Percentiles rank a stretch among this genome's conserved stretches.
Evolutionary conservation across 2,113 vertebrate species (phyloP).

Genomic region (Equus quagga): DNA sequence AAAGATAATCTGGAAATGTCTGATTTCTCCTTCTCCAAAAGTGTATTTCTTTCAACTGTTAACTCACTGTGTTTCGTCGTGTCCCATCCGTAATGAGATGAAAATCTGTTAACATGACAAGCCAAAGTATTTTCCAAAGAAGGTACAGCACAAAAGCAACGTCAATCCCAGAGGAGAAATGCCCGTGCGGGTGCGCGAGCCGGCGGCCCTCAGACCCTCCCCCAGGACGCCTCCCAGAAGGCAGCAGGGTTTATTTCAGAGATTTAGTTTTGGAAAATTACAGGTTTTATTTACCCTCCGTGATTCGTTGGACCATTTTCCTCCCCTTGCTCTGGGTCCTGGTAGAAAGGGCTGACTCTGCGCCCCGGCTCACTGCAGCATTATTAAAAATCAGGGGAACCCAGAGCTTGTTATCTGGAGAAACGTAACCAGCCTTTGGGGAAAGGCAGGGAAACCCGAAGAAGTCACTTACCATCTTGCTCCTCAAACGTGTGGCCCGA

Average conservation of each 20-base stretch:
- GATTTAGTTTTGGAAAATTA: not conserved
- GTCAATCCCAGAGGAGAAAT: not conserved
- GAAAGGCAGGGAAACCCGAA: not conserved
- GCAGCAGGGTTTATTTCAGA: too few relatives aligned
- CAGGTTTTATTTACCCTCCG: not conserved
- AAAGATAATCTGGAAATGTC: not conserved
- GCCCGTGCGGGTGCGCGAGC: not conserved
- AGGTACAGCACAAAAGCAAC: not conserved
- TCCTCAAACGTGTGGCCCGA: not conserved
- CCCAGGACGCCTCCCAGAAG: not conserved
- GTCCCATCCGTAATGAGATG: not conserved
- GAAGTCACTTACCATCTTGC: not conserved
- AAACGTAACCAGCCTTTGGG: not conserved
- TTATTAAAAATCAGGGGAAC: fast-evolving
- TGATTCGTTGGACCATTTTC: not conserved
- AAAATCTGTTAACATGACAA: not conserved
- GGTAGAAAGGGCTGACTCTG: not conserved
- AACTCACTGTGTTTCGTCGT: not conserved
- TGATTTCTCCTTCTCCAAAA: not conserved
- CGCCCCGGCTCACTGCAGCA: not conserved
- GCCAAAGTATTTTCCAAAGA: not conserved
- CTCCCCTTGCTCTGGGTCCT: not conserved
- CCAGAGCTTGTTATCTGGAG: too few relatives aligned
- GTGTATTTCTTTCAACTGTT: not conserved
- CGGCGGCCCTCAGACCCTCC: too few relatives aligned